These are phyloP conservation scores for Rhegmatorhina hoffmannsi DNA, from an alignment of 2,113 vertebrate species.

Conservation along the genomic window DNA sequence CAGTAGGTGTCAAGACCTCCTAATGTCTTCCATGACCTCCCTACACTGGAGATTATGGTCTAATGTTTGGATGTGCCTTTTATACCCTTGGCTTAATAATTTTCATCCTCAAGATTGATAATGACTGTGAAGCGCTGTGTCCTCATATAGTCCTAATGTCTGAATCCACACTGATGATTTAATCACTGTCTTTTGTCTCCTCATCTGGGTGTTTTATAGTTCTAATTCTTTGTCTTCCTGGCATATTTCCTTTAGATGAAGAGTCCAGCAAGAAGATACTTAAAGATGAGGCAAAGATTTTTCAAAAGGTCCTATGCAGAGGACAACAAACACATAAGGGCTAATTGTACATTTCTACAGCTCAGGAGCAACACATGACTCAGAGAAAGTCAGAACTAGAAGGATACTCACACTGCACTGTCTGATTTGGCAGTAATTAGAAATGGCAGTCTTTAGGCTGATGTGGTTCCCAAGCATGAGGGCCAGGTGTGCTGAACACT, in stretches of 20 bases:
- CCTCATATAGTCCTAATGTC: neutral
- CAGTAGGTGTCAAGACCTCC: neutral
- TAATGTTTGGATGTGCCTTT: neutral
- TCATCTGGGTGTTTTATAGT: neutral
- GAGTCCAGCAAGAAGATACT: neutral
- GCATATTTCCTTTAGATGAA: neutral
- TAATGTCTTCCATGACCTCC: neutral
- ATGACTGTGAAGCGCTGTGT: neutral
- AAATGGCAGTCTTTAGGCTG: slow-evolving; percentile 35
- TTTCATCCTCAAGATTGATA: neutral
- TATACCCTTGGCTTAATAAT: neutral
- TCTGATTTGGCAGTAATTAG: slow-evolving; percentile 43
- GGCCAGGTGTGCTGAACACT: slow-evolving; percentile 24
- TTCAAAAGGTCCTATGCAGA: neutral
- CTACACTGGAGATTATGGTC: neutral
- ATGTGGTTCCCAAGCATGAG: neutral
- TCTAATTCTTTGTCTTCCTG: neutral
- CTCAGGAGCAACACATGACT: neutral
- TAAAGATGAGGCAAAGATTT: neutral
- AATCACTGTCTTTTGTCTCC: neutral
- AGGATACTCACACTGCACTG: neutral
- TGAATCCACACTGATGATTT: neutral
- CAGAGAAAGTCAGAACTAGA: neutral
- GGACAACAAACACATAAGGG: neutral
- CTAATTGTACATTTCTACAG: neutral